These are phyloP conservation scores for Eunapius fragilis DNA, from an alignment of 37 sponge, comb jelly and placozoan species.

Conservation along the genomic window DNA sequence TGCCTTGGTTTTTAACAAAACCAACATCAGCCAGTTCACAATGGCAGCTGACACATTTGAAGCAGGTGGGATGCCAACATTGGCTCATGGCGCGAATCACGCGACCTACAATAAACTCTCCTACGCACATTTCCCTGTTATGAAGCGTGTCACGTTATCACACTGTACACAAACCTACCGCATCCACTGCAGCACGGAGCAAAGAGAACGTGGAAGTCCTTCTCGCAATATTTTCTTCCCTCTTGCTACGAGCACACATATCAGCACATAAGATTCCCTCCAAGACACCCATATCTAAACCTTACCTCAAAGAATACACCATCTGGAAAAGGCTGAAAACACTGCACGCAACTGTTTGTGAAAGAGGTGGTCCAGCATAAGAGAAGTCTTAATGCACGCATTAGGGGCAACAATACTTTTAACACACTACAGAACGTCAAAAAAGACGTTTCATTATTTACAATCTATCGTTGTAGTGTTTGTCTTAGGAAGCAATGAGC, in stretches of 20 bases:
- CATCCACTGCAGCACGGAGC: conserved; percentile 96
- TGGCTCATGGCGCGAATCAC: conserved; percentile 95
- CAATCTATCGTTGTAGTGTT: no score
- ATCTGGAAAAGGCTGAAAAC: conserved; percentile 96
- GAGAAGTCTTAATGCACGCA: no score
- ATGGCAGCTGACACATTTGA: conserved; percentile 96
- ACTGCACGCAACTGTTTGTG: conserved; percentile 88
- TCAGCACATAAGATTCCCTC: neutral
- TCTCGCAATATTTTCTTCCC: conserved; percentile 96
- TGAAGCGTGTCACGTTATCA: neutral
- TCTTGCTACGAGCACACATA: conserved; percentile 77
- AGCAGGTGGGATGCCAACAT: conserved; percentile 97
- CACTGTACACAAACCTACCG: conserved; percentile 58
- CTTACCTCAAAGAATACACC: conserved; percentile 95
- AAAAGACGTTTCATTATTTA: no score
- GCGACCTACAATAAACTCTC: conserved; percentile 91
- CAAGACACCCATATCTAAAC: neutral
- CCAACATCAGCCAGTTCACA: conserved; percentile 89
- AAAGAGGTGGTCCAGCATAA: no score
- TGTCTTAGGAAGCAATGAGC: no score
- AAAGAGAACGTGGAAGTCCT: conserved; percentile 94
- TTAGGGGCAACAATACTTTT: no score
- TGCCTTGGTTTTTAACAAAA: conserved; percentile 96
- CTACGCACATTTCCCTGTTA: conserved; percentile 28
- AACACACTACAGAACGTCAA: no score